A percentile compares a stretch with the other conserved stretches of the same genome.
Evolutionary conservation across 2,797 vertebrate species (phyloP).

Genomic region (Linurgus olivaceus): DNA sequence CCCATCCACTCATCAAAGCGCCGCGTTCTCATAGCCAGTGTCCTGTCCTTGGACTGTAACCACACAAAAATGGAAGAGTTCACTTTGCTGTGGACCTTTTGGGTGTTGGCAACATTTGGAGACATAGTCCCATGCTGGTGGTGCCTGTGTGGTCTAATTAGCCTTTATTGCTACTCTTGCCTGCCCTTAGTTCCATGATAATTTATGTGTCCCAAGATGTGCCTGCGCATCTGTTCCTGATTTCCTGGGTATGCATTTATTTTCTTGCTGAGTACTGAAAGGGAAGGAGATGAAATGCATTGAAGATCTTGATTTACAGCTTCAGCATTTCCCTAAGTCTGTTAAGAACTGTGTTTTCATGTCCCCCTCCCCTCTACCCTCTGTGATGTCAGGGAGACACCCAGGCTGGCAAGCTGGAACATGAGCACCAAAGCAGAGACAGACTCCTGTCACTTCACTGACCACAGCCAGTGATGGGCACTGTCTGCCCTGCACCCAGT

Average conservation of each 20-base stretch:
- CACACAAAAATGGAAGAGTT: background rate
- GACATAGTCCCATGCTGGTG: background rate
- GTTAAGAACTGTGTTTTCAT: background rate
- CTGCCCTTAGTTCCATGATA: background rate
- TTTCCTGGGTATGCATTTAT: constrained; percentile 53
- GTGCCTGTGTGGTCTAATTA: constrained; percentile 48
- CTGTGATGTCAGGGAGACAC: background rate
- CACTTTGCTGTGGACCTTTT: background rate
- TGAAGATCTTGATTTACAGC: constrained; percentile 54
- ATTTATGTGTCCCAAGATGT: constrained; percentile 20
- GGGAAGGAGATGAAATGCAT: constrained; percentile 38
- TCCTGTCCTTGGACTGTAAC: background rate
- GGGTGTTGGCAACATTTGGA: background rate
- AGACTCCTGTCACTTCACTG: background rate
- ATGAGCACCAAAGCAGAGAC: background rate
- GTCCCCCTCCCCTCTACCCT: background rate
- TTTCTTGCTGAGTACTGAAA: constrained; percentile 29
- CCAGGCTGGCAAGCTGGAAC: background rate
- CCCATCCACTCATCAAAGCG: background rate
- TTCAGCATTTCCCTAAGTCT: constrained; percentile 15
- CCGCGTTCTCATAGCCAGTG: background rate
- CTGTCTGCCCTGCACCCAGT: background rate
- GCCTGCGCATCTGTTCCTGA: constrained; percentile 36
- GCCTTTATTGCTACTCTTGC: background rate
- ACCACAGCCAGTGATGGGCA: background rate